Conservation (phyloP, 2,113 vertebrate species). For the Pseudorhombus dupliciocellatus region DNA sequence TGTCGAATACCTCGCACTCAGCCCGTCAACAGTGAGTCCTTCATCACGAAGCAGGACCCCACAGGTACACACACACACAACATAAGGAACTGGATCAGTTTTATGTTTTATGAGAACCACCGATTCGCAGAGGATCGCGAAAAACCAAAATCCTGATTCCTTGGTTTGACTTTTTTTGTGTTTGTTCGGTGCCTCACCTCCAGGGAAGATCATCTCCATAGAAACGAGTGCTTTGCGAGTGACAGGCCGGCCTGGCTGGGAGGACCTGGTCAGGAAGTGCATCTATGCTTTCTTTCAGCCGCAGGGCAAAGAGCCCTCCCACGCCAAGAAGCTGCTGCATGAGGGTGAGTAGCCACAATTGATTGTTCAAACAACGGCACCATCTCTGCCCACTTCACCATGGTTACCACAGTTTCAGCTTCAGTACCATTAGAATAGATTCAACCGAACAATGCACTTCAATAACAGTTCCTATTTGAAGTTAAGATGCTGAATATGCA, state of each 20-base stretch:
- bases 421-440: neutral
- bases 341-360: slow-evolving; percentile 83
- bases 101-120: no score
- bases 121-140: neutral
- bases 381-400: neutral
- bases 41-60: slow-evolving; percentile 96
- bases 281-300: slow-evolving; percentile 98
- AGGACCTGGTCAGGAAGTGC: slow-evolving; percentile 96
- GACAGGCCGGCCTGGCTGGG: slow-evolving; percentile 93
- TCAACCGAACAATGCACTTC: neutral
- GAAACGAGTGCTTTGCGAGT: slow-evolving; percentile 94
- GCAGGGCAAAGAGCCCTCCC: slow-evolving; percentile 93
- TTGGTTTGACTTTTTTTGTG: slow-evolving; percentile 16
- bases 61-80: slow-evolving; percentile 83
- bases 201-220: slow-evolving; percentile 99
- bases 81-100: no score
- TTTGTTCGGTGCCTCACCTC: slow-evolving; percentile 18
- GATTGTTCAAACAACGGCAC: neutral
- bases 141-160: neutral
- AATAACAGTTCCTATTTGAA: neutral
- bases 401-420: slow-evolving; percentile 26
- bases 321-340: slow-evolving; percentile 95
- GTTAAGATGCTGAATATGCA: neutral
- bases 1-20: slow-evolving; percentile 87
- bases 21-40: slow-evolving; percentile 87